These are phyloP conservation scores for Macrochelys suwanniensis DNA, from an alignment of 2,797 vertebrate species.

Conservation along the genomic window DNA sequence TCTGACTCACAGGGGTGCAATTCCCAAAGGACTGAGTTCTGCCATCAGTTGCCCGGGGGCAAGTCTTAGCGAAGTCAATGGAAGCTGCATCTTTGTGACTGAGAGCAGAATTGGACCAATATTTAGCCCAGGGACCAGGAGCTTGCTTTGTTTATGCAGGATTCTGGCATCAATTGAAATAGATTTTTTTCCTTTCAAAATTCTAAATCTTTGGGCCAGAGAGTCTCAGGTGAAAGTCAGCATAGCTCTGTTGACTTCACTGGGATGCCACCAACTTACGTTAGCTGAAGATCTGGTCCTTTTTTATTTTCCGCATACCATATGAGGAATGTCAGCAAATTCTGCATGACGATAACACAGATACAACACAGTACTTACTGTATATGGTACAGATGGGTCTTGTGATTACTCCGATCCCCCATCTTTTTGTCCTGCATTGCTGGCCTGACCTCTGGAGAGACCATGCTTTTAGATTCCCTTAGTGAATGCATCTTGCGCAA, in stretches of 20 bases:
- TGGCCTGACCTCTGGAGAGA: background rate
- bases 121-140: background rate
- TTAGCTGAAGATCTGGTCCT: background rate
- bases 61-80: background rate
- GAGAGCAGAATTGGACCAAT: background rate
- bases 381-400: background rate
- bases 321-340: background rate
- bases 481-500: background rate
- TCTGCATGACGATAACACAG: background rate
- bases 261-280: background rate
- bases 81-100: background rate
- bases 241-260: background rate
- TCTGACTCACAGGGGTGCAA: background rate
- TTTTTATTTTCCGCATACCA: background rate
- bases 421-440: background rate
- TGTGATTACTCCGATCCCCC: background rate
- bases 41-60: background rate
- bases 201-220: background rate
- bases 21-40: background rate
- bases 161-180: background rate
- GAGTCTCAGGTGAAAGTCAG: background rate
- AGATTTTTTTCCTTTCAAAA: background rate
- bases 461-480: background rate
- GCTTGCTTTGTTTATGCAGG: background rate
- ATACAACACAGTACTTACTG: background rate